Base-by-base conservation (phyloP, 2,888 invertebrate genomes). In the Anorthoa munda region DNA sequence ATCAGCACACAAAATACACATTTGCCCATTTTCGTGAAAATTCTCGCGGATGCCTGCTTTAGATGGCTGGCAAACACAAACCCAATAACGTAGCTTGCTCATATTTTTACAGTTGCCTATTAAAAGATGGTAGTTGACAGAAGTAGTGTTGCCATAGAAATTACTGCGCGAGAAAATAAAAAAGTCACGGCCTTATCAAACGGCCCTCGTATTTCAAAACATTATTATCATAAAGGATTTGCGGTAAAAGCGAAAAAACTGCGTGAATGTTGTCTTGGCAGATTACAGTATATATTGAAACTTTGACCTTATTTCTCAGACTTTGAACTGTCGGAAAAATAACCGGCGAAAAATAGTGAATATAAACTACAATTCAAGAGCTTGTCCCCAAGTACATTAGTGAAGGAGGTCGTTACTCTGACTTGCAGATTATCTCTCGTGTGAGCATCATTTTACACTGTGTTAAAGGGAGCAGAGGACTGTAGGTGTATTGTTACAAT, bases 401-500 rank as follows among this genome's bases (percentile, higher is more conserved):
- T 50, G 60, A 72, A 66, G 45, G 46, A 75, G 72, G 73, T 78
- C 74, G 77, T 66, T 74, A 71, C 70, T 66, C 76, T 39, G 68
- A 55, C 26, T 63, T 59, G 63, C 68, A 67, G 66, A 76, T 76
- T 65, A 63, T 55, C 46, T 51, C 53, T 26, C 51, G 12, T 60
- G 55, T 69, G 67, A 51, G 67, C 59, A 46, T 64, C 55, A 74
- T 72, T 68, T 77, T 75, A 68, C 46, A 63, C 56, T 13, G 23
- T 60, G 58, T 48, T 65, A 55, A 70, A 56, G 72, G 59, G 74
- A 61, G 68, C 66, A 50, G 65, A 67, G 71, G 71, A 68, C 58
- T 66, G 68, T 79, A 65, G 68, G 73, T 72, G 72, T 79, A 81
- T 77, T 79, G 82, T 74, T 75, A 83, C 72, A 84, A 84, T 80